Evolutionary conservation across 1,140 invertebrate species (phyloP), one percentile per base, ranked within the genome.

Genomic region (Pseudomyrmex cubaensis): DNA sequence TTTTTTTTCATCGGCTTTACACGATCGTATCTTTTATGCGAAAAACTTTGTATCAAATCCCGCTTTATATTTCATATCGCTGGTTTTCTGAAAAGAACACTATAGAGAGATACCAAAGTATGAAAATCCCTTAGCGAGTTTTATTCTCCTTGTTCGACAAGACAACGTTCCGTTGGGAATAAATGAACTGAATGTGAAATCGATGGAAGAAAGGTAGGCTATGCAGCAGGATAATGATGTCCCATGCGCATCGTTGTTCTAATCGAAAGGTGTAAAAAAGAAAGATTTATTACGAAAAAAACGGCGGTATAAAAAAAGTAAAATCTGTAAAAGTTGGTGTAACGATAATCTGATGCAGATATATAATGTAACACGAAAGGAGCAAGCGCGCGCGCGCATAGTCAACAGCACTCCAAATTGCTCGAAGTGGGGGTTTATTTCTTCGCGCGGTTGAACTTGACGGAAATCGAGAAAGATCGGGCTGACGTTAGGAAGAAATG

Each of bases 401-500:
- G 3, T 20, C 17, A 57, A 46, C 17, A 57, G 10, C 17, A 52
- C 25, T 3, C 46, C 20, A 8, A 69, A 57, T 57, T 48, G 15
- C n/a, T 72, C 17, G 52, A 69, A 54, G 35, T 35, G 5, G 15
- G 48, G 56, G 22, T 44, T 72, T 22, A 56, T 76, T 56, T 77
- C 64, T 17, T 52, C 46, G 7, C 59, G 13, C 56, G 8, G 35
- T 57, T 70, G 35, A 78, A 84, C 17, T 13, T 80, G 54, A 63
- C 22, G 25, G n/a, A 70, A 15, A 20, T 46, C 35, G 25, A 44
- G 5, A 13, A 57, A 67, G 13, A 57, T 15, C 3, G 22, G 10
- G 15, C n/a, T 13, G 69, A 67, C 13, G 50, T 22, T 56, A 74
- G 52, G 15, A 46, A 25, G 20, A 83, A 77, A 67, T 83, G 69